phyloP scores from a whole-genome alignment of 2,113 vertebrate species.

The Pyxicephalus adspersus region DNA sequence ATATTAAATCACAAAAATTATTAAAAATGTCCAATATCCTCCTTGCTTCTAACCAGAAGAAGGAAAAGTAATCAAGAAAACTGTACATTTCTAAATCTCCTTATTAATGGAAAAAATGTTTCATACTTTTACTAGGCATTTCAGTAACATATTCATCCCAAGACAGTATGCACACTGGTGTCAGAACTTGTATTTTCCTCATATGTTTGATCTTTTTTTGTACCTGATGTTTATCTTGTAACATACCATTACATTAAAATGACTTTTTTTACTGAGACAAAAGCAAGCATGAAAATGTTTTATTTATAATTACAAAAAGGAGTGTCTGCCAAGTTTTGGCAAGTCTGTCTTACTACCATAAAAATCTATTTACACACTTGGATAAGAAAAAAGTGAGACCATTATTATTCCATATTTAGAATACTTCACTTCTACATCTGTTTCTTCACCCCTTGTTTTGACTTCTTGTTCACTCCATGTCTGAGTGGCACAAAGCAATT shows the following conservation, averaged over 20 bases:
- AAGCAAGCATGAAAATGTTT: slow-evolving; percentile 1
- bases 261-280: not conserved
- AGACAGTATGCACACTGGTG: not conserved
- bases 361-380: slow-evolving; percentile 20
- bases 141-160: not conserved
- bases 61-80: no score
- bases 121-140: not conserved
- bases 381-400: not conserved
- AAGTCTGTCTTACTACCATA: slow-evolving; percentile 14
- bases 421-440: not conserved
- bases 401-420: not conserved
- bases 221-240: slow-evolving; percentile 21
- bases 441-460: not conserved
- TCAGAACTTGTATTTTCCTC: not conserved
- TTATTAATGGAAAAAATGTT: not conserved
- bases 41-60: no score
- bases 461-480: no score
- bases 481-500: no score
- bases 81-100: not conserved
- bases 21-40: no score
- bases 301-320: slow-evolving; percentile 1
- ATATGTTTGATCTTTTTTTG: slow-evolving; percentile 24
- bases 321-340: slow-evolving; percentile 17
- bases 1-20: no score
- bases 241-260: slow-evolving; percentile 7